Evolutionary conservation across 2,797 vertebrate species (phyloP).

Genomic region (Pseudopleuronectes americanus): DNA sequence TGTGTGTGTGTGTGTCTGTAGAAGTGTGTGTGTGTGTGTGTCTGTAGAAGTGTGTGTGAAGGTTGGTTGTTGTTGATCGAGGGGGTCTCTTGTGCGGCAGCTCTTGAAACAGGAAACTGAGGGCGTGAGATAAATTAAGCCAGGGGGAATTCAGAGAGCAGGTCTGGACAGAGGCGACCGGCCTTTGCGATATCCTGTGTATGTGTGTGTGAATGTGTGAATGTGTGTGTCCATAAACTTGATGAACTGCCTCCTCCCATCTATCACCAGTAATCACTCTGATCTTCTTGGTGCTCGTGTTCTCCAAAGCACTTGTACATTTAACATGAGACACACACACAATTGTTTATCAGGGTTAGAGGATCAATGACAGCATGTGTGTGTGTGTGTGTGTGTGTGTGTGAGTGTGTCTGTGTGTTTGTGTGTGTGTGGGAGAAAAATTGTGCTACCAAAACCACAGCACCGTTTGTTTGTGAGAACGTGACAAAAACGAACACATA

Average conservation of each 20-base stretch:
- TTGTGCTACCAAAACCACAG: too few relatives aligned
- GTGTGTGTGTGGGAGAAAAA: background rate
- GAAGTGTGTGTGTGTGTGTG: conserved; percentile 18
- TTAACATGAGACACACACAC: conserved; percentile 15
- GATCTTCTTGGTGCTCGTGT: conserved; percentile 17
- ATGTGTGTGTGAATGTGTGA: conserved; percentile 1
- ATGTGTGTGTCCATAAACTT: conserved; percentile 56
- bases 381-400: background rate
- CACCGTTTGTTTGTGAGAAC: too few relatives aligned
- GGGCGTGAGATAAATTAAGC: conserved; percentile 83
- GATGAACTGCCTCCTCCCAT: conserved; percentile 61
- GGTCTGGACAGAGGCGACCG: conserved; percentile 75
- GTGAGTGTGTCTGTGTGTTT: too few relatives aligned
- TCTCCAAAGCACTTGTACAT: conserved; percentile 17
- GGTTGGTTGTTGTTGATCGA: conserved; percentile 65
- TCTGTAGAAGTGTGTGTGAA: conserved; percentile 35
- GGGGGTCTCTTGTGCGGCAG: conserved; percentile 68
- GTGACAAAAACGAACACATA: background rate
- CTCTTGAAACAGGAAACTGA: conserved; percentile 84
- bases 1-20: conserved; percentile 28
- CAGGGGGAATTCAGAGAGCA: conserved; percentile 80
- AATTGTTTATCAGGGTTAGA: conserved; percentile 11
- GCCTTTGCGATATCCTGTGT: conserved; percentile 66
- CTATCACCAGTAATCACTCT: conserved; percentile 54
- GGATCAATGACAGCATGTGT: conserved; percentile 17